phyloP scores from a whole-genome alignment of 2,797 vertebrate genomes.

The Anguilla megastoma region DNA sequence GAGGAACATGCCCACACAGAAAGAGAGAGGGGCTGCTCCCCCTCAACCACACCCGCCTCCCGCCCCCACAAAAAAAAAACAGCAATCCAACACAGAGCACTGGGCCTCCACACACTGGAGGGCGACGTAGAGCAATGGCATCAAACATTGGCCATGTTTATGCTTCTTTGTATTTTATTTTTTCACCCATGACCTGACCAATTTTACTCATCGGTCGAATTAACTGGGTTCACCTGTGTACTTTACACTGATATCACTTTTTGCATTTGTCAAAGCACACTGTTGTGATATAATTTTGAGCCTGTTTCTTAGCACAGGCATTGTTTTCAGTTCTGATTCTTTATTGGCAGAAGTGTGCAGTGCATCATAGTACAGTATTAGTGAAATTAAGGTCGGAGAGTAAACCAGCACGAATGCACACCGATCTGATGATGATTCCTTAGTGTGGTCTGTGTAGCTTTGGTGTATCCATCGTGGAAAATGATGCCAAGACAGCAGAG shows the following conservation, averaged over 20 bases:
- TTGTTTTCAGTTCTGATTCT: neutral
- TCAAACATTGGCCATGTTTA: neutral
- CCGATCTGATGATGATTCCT: neutral
- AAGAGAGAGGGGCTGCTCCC: neutral
- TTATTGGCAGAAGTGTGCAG: neutral
- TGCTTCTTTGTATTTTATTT: neutral
- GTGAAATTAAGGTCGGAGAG: neutral
- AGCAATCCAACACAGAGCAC: neutral
- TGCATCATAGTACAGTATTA: neutral
- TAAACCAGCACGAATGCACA: neutral
- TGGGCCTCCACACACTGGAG: neutral
- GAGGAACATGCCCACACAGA: neutral
- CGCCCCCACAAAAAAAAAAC: neutral
- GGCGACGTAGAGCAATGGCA: neutral
- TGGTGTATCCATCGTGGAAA: neutral
- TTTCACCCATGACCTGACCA: neutral
- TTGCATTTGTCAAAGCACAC: neutral
- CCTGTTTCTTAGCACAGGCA: neutral
- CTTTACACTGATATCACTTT: neutral
- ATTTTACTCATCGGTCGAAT: neutral
- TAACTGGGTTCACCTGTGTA: neutral
- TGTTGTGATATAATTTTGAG: neutral
- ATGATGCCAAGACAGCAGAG: neutral
- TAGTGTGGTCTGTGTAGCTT: neutral
- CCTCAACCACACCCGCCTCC: too few species aligned